phyloP scores from a whole-genome alignment of 2,113 vertebrate species.

The Entosphenus tridentatus region DNA sequence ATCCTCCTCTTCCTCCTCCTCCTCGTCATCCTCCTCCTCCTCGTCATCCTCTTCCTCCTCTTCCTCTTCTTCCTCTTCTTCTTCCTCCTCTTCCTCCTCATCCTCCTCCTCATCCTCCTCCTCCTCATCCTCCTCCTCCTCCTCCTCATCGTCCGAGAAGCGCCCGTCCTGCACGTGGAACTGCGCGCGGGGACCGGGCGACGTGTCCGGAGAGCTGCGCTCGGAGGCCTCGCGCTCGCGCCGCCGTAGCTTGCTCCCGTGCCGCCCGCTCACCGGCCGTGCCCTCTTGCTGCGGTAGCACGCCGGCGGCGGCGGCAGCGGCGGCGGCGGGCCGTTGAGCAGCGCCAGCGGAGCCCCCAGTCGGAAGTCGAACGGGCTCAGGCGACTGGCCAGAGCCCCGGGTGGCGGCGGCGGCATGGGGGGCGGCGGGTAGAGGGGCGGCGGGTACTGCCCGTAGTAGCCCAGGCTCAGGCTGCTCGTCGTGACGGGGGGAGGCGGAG shows the following conservation, averaged over 20 bases:
- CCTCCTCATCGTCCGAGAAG: constrained; percentile 20
- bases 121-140: constrained; percentile 31
- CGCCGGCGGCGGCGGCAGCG: too few relatives aligned
- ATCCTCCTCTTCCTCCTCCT: constrained; percentile 21
- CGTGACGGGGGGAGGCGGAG: constrained; percentile 31
- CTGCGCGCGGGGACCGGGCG: too few relatives aligned
- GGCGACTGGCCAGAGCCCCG: constrained; percentile 37
- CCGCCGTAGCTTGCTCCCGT: too few relatives aligned
- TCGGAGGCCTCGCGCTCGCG: too few relatives aligned
- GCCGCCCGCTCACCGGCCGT: too few relatives aligned
- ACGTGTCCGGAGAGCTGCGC: too few relatives aligned
- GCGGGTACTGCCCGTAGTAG: constrained; percentile 65
- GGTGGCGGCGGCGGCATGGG: constrained; percentile 48
- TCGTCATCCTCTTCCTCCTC: neutral
- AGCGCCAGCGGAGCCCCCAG: neutral
- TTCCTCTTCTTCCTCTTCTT: too few relatives aligned
- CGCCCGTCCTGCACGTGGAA: constrained; percentile 11
- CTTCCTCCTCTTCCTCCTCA: constrained; percentile 10
- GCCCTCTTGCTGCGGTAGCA: too few relatives aligned
- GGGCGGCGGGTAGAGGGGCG: constrained; percentile 52
- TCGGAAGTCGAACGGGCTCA: neutral
- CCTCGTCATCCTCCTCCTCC: constrained; percentile 12
- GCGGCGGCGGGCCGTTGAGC: neutral
- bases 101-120: constrained; percentile 23
- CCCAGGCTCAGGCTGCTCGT: constrained; percentile 57